phyloP scores from a whole-genome alignment of 2,113 vertebrate genomes.

The Stigmatopora nigra region DNA sequence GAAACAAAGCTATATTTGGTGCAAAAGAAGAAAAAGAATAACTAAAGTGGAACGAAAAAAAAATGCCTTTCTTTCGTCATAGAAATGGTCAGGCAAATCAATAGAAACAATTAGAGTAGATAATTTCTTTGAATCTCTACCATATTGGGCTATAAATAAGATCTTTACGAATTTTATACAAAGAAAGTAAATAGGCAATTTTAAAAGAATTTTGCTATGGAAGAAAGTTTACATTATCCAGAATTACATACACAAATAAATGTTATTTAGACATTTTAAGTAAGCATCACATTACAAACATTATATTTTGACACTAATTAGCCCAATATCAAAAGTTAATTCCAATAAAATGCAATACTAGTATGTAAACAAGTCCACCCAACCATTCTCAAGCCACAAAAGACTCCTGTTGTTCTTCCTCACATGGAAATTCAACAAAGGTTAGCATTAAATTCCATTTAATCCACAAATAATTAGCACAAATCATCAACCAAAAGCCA shows the following conservation, averaged over 20 bases:
- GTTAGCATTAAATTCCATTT: not conserved
- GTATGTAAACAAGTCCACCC: not conserved
- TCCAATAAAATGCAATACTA: not conserved
- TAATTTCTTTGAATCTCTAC: not conserved
- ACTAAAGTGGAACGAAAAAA: not conserved
- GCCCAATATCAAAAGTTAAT: not conserved
- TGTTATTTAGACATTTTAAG: no score
- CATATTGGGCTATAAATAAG: not conserved
- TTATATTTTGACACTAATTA: no score
- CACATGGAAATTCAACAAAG: not conserved
- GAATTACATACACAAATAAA: no score
- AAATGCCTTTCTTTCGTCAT: not conserved
- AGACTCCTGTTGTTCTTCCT: not conserved
- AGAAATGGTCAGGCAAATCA: not conserved
- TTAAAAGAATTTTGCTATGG: no score
- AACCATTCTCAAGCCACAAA: not conserved
- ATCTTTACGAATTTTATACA: not conserved
- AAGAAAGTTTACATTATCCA: no score
- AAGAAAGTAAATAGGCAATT: not conserved
- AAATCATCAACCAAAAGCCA: constrained; percentile 21
- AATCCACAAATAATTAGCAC: constrained; percentile 10
- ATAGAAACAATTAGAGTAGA: not conserved
- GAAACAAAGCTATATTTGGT: not conserved
- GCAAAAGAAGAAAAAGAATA: not conserved
- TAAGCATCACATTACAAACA: no score